Conservation (phyloP, 2,797 vertebrate genomes). For the Macrochelys suwanniensis region DNA sequence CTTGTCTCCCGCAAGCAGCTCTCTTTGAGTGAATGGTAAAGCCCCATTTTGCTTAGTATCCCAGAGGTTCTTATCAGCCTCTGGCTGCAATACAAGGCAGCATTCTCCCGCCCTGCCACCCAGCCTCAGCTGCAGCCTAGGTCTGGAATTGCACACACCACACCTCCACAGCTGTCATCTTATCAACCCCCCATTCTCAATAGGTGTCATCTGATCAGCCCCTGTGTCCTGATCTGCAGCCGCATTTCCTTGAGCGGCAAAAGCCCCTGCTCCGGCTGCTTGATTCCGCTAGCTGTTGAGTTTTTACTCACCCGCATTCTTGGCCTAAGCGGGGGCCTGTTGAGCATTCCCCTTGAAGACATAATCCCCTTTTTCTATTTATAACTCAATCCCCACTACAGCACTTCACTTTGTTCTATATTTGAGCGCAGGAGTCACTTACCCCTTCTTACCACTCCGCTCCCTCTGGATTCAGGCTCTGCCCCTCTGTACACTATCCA, state of each 20-base stretch:
- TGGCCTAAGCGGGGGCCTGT: background rate
- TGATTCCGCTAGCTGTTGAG: background rate
- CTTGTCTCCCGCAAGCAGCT: background rate
- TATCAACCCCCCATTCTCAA: background rate
- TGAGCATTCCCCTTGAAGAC: background rate
- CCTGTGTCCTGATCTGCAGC: background rate
- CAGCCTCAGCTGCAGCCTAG: background rate
- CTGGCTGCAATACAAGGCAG: background rate
- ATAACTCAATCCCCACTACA: background rate
- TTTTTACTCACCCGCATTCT: background rate
- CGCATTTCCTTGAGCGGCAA: background rate
- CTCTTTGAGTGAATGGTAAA: background rate
- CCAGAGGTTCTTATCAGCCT: background rate
- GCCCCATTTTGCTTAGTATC: background rate
- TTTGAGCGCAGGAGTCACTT: background rate
- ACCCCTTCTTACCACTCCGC: background rate
- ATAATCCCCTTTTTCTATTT: slow-evolving; percentile 46
- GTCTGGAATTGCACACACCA: background rate
- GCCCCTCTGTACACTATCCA: background rate
- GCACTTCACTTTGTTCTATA: background rate
- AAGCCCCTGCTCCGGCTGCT: background rate
- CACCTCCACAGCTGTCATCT: background rate
- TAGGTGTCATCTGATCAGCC: background rate
- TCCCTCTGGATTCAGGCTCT: accelerated
- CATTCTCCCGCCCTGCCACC: background rate